Percentiles rank a stretch among this genome's conserved stretches.
Evolutionary conservation across 35 echinoderm and acorn worm genomes (phyloP).

Genomic region (Acanthaster planci): DNA sequence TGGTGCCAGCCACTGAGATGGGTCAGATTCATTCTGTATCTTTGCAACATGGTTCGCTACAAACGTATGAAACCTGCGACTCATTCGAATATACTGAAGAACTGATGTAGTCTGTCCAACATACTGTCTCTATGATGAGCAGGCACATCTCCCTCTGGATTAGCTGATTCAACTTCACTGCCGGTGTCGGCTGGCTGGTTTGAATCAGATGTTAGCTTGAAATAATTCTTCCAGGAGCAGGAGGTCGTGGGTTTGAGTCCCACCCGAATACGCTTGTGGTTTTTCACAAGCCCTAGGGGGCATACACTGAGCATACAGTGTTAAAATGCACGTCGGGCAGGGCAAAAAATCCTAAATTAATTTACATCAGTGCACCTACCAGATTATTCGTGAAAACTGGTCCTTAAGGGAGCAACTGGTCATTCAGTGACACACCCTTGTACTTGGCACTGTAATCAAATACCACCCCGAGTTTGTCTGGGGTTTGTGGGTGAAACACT

Average conservation of each 20-base stretch:
- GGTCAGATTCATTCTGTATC: conserved; percentile 6
- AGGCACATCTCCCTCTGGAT: conserved; percentile 34
- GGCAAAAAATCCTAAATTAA: conserved; percentile 43
- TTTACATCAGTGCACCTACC: conserved; percentile 36
- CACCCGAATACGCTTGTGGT: no score
- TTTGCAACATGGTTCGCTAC: conserved; percentile 42
- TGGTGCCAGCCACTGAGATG: conserved; percentile 48
- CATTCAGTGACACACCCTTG: neutral
- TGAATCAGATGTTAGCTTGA: conserved; percentile 52
- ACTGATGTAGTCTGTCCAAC: conserved; percentile 79
- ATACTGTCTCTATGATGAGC: neutral
- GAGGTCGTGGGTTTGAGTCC: no score
- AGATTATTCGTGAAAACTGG: conserved; percentile 36
- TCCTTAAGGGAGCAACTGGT: conserved; percentile 53
- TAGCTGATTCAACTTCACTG: conserved; percentile 8
- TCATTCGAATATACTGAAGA: conserved; percentile 47
- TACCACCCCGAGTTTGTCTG: conserved; percentile 64
- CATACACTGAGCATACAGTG: no score
- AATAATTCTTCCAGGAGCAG: conserved; percentile 20
- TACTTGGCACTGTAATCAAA: conserved; percentile 62
- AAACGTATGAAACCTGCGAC: conserved; percentile 51
- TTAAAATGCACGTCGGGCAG: no score
- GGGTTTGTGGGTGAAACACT: conserved; percentile 62
- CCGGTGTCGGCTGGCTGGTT: no score
- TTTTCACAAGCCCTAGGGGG: no score